Evolutionary conservation across 1,140 invertebrate species (phyloP).

Genomic region (Teleopsis dalmanni): DNA sequence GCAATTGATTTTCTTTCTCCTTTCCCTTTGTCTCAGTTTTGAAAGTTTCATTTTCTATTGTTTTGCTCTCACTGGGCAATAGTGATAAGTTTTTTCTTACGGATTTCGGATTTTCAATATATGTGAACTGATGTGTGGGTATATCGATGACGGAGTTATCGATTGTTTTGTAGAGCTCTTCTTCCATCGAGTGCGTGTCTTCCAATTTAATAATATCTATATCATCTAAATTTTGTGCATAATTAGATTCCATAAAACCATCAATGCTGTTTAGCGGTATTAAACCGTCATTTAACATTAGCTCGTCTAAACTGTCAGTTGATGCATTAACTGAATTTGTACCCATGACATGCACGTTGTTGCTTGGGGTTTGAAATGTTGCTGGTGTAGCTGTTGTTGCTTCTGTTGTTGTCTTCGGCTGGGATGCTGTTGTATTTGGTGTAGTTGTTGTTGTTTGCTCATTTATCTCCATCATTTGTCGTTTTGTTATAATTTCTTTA

Average conservation of each 20-base stretch:
- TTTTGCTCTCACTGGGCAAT: background rate
- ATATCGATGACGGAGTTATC: background rate
- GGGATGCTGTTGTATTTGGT: background rate
- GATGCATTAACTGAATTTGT: constrained; percentile 2
- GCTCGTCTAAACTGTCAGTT: constrained; percentile 13
- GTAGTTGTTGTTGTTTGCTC: constrained; percentile 10
- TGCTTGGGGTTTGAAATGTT: background rate
- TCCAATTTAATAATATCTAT: constrained; percentile 39
- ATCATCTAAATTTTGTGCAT: constrained; percentile 15
- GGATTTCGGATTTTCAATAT: too few species aligned
- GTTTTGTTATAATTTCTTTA: constrained; percentile 2
- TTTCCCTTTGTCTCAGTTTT: constrained; percentile 4
- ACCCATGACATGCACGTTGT: background rate
- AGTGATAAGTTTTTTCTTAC: background rate
- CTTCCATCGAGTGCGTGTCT: constrained; percentile 7
- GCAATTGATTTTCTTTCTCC: constrained; percentile 2
- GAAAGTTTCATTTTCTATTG: constrained; percentile 1
- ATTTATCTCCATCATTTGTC: constrained; percentile 16
- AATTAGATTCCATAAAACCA: constrained; percentile 9
- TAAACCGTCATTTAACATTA: constrained; percentile 33
- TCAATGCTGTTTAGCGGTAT: constrained; percentile 10
- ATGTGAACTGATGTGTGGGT: background rate
- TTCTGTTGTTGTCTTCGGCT: background rate
- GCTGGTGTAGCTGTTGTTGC: background rate
- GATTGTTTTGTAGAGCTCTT: constrained; percentile 14